A percentile compares a stretch with the other conserved stretches of the same genome.
These are phyloP conservation scores for Anthophora plumipes DNA, from an alignment of 2,888 invertebrate genomes.

Conservation along the genomic window DNA sequence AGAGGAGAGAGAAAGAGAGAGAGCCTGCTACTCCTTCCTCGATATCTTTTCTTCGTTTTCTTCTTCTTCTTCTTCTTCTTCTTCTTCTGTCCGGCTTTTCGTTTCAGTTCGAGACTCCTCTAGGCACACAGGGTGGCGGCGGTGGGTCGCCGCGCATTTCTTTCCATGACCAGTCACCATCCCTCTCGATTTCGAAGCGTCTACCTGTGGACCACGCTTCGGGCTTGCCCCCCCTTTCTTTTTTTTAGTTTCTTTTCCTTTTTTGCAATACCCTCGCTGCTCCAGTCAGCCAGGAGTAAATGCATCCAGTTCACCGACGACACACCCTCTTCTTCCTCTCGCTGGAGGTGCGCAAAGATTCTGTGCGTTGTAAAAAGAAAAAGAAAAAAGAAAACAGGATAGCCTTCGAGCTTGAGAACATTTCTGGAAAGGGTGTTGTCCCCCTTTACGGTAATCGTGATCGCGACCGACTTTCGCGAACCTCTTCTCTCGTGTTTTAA, in stretches of 20 bases:
- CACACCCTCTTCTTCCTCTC: not conserved
- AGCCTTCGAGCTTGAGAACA: slow-evolving; percentile 43
- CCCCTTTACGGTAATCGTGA: slow-evolving; percentile 5
- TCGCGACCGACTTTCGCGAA: slow-evolving; percentile 22
- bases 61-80: not conserved
- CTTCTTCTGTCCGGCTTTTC: slow-evolving; percentile 8
- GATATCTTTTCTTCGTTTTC: slow-evolving; percentile 4
- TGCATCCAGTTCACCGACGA: slow-evolving; percentile 3
- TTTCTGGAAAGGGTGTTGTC: slow-evolving; percentile 7
- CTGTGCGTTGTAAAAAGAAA: slow-evolving; percentile 31
- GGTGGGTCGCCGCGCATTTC: slow-evolving; percentile 21
- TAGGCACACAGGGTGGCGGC: slow-evolving; percentile 24
- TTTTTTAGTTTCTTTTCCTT: slow-evolving; percentile 17
- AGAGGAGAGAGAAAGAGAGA: slow-evolving; percentile 3
- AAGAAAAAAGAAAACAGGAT: no score
- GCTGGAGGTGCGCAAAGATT: slow-evolving; percentile 14
- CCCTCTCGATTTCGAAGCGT: slow-evolving; percentile 59
- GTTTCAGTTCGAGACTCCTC: slow-evolving; percentile 30
- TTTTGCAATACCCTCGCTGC: slow-evolving; percentile 34
- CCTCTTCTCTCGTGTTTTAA: not conserved
- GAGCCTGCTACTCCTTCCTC: slow-evolving; percentile 23
- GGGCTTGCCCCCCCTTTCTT: not conserved
- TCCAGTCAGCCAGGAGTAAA: slow-evolving; percentile 35
- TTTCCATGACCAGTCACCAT: slow-evolving; percentile 38
- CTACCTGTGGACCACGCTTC: slow-evolving; percentile 51